Base-by-base conservation (phyloP, 2,113 vertebrate species). In the Oreotragus oreotragus region DNA sequence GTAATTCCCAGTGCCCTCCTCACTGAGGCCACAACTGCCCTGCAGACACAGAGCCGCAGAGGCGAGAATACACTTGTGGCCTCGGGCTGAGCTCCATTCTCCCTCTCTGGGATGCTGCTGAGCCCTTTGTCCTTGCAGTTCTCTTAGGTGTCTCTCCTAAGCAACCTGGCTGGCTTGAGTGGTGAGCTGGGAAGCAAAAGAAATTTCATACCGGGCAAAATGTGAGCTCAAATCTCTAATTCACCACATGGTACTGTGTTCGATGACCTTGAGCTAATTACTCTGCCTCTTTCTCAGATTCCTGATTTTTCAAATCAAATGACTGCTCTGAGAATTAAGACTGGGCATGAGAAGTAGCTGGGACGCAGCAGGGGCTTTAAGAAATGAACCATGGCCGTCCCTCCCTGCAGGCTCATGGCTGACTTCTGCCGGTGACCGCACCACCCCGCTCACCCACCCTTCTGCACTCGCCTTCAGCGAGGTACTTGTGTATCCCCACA, bases 71-170 rank as follows among this genome's bases (percentile, higher is more conserved):
- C 2, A 2, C 5, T 0, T 5, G 16, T 10, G 28, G 21, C 5
- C 16, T 2, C 0, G 10, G 5, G 77, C 16, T 81, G 39, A 19
- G 19, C 58, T 16, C 39, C 16, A 1, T 19, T 1, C 1, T 0
- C 3, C 47, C 7, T 43, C 15, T 39, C 49, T 45, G 79, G n/a
- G 43, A 16, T 8, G 16, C 14, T 28, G n/a, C 4, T 13, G 45
- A 14, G 30, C 14, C n/a, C 6, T 8, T 49, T 43, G 36, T 33
- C 16, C 21, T 21, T 66, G 49, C 30, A 33, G 49, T 33, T 19
- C 23, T 16, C 49, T 36, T 21, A 36, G 86, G 19, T 6, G 14
- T 7, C 57, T 33, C 6, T 51, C 21, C 25, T 17, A 13, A 19
- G 5, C 79, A 51, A 66, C 62, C 70, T 25, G 17, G 49, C 28